phyloP scores from a whole-genome alignment of 2,888 invertebrate species.

The Colletes collaris region DNA sequence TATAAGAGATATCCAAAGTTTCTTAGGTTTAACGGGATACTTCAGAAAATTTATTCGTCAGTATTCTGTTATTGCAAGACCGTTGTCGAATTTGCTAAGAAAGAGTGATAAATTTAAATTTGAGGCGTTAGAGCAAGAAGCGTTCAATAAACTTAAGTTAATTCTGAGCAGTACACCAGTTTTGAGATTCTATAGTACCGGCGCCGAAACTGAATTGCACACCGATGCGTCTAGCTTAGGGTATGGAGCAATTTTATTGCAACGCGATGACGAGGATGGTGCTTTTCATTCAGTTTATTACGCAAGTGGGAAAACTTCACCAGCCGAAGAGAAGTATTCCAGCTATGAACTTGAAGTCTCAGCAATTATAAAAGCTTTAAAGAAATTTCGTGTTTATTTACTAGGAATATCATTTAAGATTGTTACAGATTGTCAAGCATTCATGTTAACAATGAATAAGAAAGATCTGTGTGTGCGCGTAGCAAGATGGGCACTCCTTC shows the following conservation, averaged over 20 bases:
- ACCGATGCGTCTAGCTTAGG: slow-evolving; percentile 21
- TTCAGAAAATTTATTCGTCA: slow-evolving; percentile 19
- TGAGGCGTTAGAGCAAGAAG: not conserved
- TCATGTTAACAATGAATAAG: not conserved
- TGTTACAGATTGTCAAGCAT: slow-evolving; percentile 3
- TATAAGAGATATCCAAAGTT: not conserved
- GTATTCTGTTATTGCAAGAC: slow-evolving; percentile 7
- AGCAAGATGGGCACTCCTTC: not conserved
- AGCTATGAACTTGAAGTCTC: not conserved
- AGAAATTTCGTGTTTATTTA: not conserved
- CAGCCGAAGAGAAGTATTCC: not conserved
- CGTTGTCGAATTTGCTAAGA: slow-evolving; percentile 6
- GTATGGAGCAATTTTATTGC: not conserved
- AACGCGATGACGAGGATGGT: not conserved
- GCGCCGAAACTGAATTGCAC: slow-evolving; percentile 52
- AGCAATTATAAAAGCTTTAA: not conserved
- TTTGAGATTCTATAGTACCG: slow-evolving; percentile 40
- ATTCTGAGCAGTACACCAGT: slow-evolving; percentile 31
- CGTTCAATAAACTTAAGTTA: slow-evolving; percentile 8
- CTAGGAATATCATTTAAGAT: not conserved
- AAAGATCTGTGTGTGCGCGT: not conserved
- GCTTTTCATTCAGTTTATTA: not conserved
- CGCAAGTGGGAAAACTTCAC: not conserved
- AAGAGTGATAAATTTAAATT: slow-evolving; percentile 6
- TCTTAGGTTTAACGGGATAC: slow-evolving; percentile 14